phyloP scores from a whole-genome alignment of 2,113 vertebrate species.

The Callaeas wilsoni region DNA sequence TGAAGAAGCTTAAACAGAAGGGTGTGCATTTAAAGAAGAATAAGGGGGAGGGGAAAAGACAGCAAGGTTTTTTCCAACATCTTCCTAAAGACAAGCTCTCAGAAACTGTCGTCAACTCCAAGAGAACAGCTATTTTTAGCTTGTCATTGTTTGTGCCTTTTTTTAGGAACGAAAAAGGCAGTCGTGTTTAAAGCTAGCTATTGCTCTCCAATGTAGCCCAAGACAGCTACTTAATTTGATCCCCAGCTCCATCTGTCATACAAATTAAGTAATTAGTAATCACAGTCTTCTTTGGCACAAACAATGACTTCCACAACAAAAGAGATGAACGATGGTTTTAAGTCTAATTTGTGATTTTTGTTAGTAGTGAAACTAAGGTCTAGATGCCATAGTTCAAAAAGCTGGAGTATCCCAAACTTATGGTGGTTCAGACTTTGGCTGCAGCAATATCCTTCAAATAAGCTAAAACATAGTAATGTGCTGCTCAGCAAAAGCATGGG shows the following conservation, averaged over 20 bases:
- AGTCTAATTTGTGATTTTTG: slow-evolving; percentile 11
- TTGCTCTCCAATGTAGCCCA: slow-evolving; percentile 49
- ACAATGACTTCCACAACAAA: slow-evolving; percentile 33
- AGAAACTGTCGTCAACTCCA: slow-evolving; percentile 74
- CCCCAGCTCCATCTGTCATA: slow-evolving; percentile 65
- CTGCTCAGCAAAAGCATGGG: background rate
- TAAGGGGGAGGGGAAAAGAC: slow-evolving; percentile 20
- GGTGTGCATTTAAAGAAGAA: slow-evolving; percentile 27
- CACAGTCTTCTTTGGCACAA: slow-evolving; percentile 26
- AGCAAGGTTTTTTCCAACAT: slow-evolving; percentile 59
- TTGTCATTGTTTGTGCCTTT: slow-evolving; percentile 73
- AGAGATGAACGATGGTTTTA: background rate
- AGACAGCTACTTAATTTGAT: slow-evolving; percentile 67
- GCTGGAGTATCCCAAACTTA: background rate
- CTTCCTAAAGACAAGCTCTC: slow-evolving; percentile 68
- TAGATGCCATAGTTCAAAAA: background rate
- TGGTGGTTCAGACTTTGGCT: background rate
- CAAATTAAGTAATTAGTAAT: slow-evolving; percentile 63
- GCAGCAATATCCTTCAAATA: slow-evolving; percentile 6
- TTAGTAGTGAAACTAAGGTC: background rate
- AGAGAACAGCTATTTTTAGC: slow-evolving; percentile 76
- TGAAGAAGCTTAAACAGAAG: slow-evolving; percentile 53
- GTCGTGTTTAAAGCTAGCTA: slow-evolving; percentile 63
- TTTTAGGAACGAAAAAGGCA: slow-evolving; percentile 68
- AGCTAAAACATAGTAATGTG: slow-evolving; percentile 8